Base-by-base conservation (phyloP, 2,888 invertebrate genomes). In the Hirtodrosophila alboralis region DNA sequence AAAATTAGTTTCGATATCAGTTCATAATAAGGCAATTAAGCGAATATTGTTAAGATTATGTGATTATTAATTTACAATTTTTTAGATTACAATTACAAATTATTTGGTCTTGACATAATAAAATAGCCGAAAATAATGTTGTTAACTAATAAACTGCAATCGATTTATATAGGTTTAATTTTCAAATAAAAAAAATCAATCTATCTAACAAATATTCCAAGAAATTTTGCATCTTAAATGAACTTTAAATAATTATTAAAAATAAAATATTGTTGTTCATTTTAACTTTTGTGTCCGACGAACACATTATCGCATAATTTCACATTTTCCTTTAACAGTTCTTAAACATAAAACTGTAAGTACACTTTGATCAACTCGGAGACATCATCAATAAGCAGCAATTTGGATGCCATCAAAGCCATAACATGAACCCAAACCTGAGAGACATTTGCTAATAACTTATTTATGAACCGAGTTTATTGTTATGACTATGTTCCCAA, bases 381-480 rank as follows among this genome's bases (percentile, higher is more conserved):
- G 8, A 47, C 45, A 37, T 31, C 28, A 48, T 31, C 28, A 48
- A 41, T 37, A 37, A 52, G 7, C 34, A n/a, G 21, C 31, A 56
- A 51, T 54, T 38, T 21, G 4, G 49, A 28, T 27, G 62, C 49
- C 60, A 60, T 59, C 33, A 38, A 36, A 26, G 30, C 33, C 34
- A 31, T 71, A 51, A 64, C 14, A 16, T 47, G 28, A 30, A 33
- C 37, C 43, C 12, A 33, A 44, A 54, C 27, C 12, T 45, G 23
- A 52, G 45, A 43, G 57, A 75, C 71, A 60, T 69, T 70, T 71
- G 64, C 84, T 80, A 84, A 86, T 79, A 86, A 86, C 79, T 84
- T 86, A 79, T 86, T 86, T 84, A 79, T 79, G 80, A 62, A 66
- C 47, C 48, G 26, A 31, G 60, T 72, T 79, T 73, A 80, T 66